phyloP scores from a whole-genome alignment of 2,113 vertebrate genomes.

The Mystacornis crossleyi region DNA sequence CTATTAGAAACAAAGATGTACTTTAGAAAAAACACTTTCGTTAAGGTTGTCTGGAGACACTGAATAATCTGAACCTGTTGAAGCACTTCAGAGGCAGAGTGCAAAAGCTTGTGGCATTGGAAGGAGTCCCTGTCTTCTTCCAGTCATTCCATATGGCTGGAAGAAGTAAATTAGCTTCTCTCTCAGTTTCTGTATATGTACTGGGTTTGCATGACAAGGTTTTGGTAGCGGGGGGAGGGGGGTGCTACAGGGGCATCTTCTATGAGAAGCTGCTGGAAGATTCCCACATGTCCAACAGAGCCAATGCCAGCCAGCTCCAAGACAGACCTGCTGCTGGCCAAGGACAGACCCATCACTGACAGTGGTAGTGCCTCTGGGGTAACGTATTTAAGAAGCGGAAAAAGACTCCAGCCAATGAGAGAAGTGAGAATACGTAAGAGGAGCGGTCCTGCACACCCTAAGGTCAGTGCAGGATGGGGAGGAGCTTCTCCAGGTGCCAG shows the following conservation, averaged over 20 bases:
- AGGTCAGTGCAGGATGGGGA: not conserved
- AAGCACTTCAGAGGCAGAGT: not conserved
- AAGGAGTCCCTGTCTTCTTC: not conserved
- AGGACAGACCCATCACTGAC: rapidly evolving
- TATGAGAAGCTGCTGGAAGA: not conserved
- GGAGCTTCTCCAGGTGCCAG: not conserved
- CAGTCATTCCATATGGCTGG: not conserved
- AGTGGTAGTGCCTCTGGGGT: not conserved
- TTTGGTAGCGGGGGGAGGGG: rapidly evolving
- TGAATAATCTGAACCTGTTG: not conserved
- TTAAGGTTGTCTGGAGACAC: not conserved
- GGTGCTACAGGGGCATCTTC: not conserved
- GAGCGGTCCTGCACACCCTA: too few species aligned
- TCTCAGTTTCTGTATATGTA: not conserved
- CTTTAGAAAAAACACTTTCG: not conserved
- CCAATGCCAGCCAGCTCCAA: not conserved
- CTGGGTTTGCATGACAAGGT: not conserved
- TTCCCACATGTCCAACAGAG: not conserved
- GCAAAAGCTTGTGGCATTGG: not conserved
- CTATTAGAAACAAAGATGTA: not conserved
- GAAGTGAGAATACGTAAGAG: not conserved
- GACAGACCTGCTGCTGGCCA: not conserved
- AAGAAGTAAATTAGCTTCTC: not conserved
- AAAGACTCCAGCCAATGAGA: not conserved
- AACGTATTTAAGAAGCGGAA: not conserved